A percentile compares a stretch with the other conserved stretches of the same genome.
phyloP scores from a whole-genome alignment of 2,797 vertebrate species.

The Notoglanidium macrostoma region DNA sequence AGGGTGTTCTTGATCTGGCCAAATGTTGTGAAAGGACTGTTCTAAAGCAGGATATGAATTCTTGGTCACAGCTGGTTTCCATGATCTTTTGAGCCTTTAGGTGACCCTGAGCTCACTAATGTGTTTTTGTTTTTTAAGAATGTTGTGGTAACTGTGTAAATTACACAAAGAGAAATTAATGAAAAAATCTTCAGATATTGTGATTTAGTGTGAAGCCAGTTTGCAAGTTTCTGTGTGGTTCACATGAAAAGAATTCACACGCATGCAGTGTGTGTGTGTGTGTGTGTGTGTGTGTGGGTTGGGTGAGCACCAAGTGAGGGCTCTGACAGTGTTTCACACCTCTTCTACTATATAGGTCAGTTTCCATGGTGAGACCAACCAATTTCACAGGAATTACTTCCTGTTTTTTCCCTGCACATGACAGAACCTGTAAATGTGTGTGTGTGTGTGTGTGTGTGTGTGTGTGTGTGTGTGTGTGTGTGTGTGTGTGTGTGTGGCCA shows the following conservation, averaged over 20 bases:
- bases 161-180: neutral
- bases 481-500: neutral
- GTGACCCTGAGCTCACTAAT: neutral
- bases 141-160: neutral
- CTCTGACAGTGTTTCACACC: constrained; percentile 37
- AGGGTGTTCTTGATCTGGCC: neutral
- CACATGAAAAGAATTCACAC: neutral
- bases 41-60: neutral
- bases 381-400: constrained; percentile 44
- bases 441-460: neutral
- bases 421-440: neutral
- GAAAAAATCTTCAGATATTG: neutral
- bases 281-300: neutral
- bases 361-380: constrained; percentile 47
- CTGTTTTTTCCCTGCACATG: constrained; percentile 10
- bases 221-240: neutral
- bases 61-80: neutral
- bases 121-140: neutral
- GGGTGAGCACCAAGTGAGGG: constrained; percentile 23
- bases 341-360: constrained; percentile 45
- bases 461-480: neutral
- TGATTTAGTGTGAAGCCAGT: neutral
- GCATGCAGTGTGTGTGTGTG: neutral
- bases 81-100: neutral
- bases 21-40: neutral